Base-by-base conservation (phyloP, 2,113 vertebrate species). In the Sinocyclocheilus anshuiensis region DNA sequence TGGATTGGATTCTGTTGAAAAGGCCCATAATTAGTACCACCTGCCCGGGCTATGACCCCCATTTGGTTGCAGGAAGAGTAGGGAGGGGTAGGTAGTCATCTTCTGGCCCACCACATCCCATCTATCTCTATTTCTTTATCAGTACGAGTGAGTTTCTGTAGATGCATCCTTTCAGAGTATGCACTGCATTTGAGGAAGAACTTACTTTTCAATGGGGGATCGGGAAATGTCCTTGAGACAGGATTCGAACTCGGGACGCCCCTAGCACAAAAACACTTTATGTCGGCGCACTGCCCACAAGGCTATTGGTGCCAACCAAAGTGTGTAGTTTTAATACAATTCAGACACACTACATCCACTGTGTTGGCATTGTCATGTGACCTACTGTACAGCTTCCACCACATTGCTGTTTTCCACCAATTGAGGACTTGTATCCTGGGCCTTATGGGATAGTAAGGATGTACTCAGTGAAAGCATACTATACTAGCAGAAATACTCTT, bases 11-110 rank as follows among this genome's bases (percentile, higher is more conserved):
- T 81, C 67, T 69, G 82, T 69, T 83, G 61, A 45, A 81, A 79
- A 59, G 71, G 63, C 48, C 59, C 81, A 67, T 86, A 87, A 89
- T 89, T 87, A 89, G 77, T 87, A 84, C 78, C 88, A 87, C 83
- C 85, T 89, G 88, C 86, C 72, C 42, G 29, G 71, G 84, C 59
- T 83, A n/a, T 80, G 77, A 87, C 79, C 36, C 67, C 67, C 84
- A 77, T 86, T 87, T 87, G 76, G 39, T 26, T 26, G 81, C 50
- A 45, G 50, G 42, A 71, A 42, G 39, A 69, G 26, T 24, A 65
- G 20, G 63, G 71, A 76, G 50, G 16, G 33, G 24, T 16, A 39
- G 67, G 50, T 24, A 22, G 61, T 11, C 59, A 48, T 55, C n/a
- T 61, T 18, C 67, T 29, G 1, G 4, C 29, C n/a, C 36, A 80